Base-by-base conservation (phyloP, 1,140 invertebrate species). In the Calliopsis andreniformis region DNA sequence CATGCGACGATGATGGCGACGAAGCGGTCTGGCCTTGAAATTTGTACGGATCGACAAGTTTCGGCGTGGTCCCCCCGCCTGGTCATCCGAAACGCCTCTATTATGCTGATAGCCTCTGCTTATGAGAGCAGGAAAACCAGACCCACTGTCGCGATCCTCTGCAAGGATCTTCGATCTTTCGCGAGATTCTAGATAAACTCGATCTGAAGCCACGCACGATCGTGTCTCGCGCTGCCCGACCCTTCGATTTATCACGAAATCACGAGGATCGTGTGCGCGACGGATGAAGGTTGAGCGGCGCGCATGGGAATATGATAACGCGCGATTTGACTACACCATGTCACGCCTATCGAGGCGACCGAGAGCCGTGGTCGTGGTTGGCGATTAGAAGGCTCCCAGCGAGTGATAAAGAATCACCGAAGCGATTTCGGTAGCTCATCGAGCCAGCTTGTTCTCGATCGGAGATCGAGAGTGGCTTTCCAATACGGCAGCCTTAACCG, bases 21-120 rank as follows among this genome's bases (percentile, higher is more conserved):
- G 35, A 39, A 39, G 35, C 35, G 25, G 5, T 6, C 18, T 18
- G 47, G 55, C 73, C 69, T 69, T 78, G 78, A 80, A 58, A 78
- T 78, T 78, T 58, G 51, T 75, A 58, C 51, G 63, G 51, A 75
- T 75, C 72, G 72, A 68, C 72, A 55, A 68, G 63, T 67, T 75
- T 75, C 53, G 71, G 63, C 51, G 39, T 20, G 16, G 25, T 45
- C 30, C 32, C 12, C 30, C 63, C 51, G 42, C 51, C 14, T 49
- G 20, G 42, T 16, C 42, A 67, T 28, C 23, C 23, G 47, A 63
- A 56, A 49, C 16, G n/a, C 45, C 23, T 42, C 16, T 20, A 7
- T 68, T 23, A n/a, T 23, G 12, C 35, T 16, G 63, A 66, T 73
- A 73, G 66, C 55, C 70, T 73, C 20, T 39, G n/a, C n/a, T 66